Base-by-base conservation (phyloP, 1,140 invertebrate genomes). In the Plectus sambesii region DNA sequence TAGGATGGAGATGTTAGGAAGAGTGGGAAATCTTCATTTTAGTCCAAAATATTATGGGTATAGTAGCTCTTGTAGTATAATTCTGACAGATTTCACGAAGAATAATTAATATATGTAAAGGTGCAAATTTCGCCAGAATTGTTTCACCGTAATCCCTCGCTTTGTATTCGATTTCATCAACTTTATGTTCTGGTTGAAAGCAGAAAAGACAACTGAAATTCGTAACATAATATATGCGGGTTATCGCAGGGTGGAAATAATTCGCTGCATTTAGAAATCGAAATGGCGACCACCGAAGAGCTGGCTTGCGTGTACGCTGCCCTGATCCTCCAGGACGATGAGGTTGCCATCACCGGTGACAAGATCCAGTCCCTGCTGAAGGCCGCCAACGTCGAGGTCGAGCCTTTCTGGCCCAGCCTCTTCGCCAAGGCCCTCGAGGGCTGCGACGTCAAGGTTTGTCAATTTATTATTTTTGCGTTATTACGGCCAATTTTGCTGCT, bases 281-380 rank as follows among this genome's bases (percentile, higher is more conserved):
- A 54, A 53, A 67, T 67, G 64, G 63, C 64, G 48, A 57, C 66
- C 15, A 52, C 49, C 20, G 55, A 67, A 51, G 90, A 98, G 83
- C 79, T 96, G 64, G 89, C 92, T 63, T 96, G 90, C 77, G 84
- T 92, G 68, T 97, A 97, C 76, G 83, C 88, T 61, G 82, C 90
- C 60, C 79, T 98, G 54, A 88, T 97, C 73, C 79, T 98, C 58
- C 82, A 86, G 63, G 92, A 98, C 74, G 92, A 97, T 72, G 87
- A 94, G 74, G 82, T 94, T 55, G 84, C 89, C 58, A 84, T 98
- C 61, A 96, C 90, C 42, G 85, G 84, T 60, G 93, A 98, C 66
- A 98, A 98, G 75, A 90, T 99, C 67, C 81, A 80, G 49, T 93
- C 92, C 48, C 88, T 98, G 70, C 72, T 98, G 61, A 97, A 96